Percentiles rank a stretch among this genome's conserved stretches.
These are phyloP conservation scores for Planiliza haematocheilus DNA, from an alignment of 2,113 vertebrate genomes.

Conservation along the genomic window DNA sequence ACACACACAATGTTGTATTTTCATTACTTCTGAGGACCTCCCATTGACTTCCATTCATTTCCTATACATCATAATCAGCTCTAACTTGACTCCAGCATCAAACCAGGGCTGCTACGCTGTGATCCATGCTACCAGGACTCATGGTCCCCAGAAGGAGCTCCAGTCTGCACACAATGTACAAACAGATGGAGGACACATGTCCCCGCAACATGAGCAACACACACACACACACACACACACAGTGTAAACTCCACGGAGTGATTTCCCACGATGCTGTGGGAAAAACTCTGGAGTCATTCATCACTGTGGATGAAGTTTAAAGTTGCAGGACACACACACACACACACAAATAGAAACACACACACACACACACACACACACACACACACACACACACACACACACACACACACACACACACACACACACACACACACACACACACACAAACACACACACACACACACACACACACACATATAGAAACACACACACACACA, in stretches of 20 bases:
- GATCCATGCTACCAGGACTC: no score
- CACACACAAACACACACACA: no score
- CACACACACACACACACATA: no score
- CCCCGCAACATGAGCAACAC: slow-evolving; percentile 17
- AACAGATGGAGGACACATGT: not conserved
- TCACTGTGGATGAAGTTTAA: slow-evolving; percentile 50
- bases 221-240: slow-evolving; percentile 22
- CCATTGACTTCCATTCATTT: not conserved
- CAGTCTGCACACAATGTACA: not conserved
- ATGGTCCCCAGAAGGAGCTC: no score
- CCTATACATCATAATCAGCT: not conserved
- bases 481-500: no score
- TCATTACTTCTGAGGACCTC: not conserved
- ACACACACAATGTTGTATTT: slow-evolving; percentile 3
- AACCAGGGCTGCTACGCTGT: no score
- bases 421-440: no score
- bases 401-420: no score
- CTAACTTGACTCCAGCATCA: no score
- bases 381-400: no score
- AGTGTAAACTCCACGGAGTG: slow-evolving; percentile 9
- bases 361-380: not conserved
- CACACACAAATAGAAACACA: no score
- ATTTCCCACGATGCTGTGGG: slow-evolving; percentile 62
- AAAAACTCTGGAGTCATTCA: slow-evolving; percentile 55
- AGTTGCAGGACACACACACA: slow-evolving; percentile 20